Base-by-base conservation (phyloP, 2,113 vertebrate genomes). In the Amia ocellicauda region DNA sequence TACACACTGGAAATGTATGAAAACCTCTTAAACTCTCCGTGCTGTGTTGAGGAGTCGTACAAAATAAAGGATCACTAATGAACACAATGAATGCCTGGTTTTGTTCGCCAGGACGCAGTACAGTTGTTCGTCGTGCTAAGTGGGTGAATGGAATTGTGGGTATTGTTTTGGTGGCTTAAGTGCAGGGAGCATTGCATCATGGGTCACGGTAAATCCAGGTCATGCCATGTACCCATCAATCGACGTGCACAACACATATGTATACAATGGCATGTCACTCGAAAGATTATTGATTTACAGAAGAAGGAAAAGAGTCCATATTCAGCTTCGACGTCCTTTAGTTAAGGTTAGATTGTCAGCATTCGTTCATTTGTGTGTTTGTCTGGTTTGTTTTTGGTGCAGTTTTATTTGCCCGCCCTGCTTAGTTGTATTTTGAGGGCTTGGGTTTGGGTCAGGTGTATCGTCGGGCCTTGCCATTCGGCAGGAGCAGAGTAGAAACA, bases 61-160 rank as follows among this genome's bases (percentile, higher is more conserved):
- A 60, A 60, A 47, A 47, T 41, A 60, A 60, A 31, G 63, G 53
- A 24, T 11, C 53, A 23, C 42, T 17, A 3, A 58, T 50, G 63
- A 50, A 28, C 54, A 66, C 63, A 66, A 66, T 58, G 54, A 58
- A 22, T 50, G 58, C 63, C 49, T 66, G 50, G 54, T 50, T 42
- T 43, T 51, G 54, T 45, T 66, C 43, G 4, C 43, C 28, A 51
- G 55, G 58, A 66, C 63, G 50, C 58, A 22, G 19, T 45, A 13
- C 55, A 66, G 58, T 42, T 50, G 28, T 56, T 56, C 52, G 23
- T 53, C 54, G 45, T 11, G 31, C 31, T n/a, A 43, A 28, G 58
- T 66, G 27, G 45, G 63, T 45, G n/a, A 31, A 50, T 7, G 27
- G 53, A 42, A 45, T 43, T 42, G 5, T 36, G 5, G 5, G 31